A percentile compares a stretch with the other conserved stretches of the same genome.
phyloP scores from a whole-genome alignment of 1,140 invertebrate species.

The Orussus abietinus region DNA sequence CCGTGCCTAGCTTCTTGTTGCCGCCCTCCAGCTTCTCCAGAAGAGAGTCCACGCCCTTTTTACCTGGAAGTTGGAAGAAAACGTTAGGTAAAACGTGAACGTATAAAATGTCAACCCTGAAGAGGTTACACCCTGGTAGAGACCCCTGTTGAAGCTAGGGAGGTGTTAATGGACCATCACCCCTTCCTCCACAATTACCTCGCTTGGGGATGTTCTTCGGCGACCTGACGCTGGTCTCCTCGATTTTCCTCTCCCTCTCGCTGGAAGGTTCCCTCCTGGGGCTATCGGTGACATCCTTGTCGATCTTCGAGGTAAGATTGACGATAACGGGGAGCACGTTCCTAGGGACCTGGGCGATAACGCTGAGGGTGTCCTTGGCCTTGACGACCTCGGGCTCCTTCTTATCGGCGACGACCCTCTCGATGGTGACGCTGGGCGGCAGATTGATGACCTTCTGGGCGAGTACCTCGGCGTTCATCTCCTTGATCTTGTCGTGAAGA shows the following conservation, averaged over 20 bases:
- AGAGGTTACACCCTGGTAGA: too few relatives aligned
- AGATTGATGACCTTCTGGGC: slow-evolving; percentile 45
- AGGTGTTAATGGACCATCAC: too few relatives aligned
- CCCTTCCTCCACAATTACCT: too few relatives aligned
- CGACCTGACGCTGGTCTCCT: slow-evolving; percentile 39
- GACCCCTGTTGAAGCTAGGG: too few relatives aligned
- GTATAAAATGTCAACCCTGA: too few relatives aligned
- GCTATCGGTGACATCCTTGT: slow-evolving; percentile 43
- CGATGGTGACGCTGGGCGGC: slow-evolving; percentile 46
- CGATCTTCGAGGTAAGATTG: slow-evolving; percentile 40
- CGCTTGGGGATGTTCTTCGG: slow-evolving; percentile 42
- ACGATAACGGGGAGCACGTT: slow-evolving; percentile 44
- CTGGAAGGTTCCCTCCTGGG: slow-evolving; percentile 32
- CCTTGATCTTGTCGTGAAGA: slow-evolving; percentile 44
- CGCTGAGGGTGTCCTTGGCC: slow-evolving; percentile 36
- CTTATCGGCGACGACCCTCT: slow-evolving; percentile 42
- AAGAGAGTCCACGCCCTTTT: slow-evolving; percentile 47
- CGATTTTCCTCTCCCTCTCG: slow-evolving; percentile 33
- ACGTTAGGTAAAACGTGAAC: too few relatives aligned
- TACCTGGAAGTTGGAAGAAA: too few relatives aligned
- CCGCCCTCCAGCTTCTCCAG: slow-evolving; percentile 47
- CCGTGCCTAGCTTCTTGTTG: slow-evolving; percentile 39
- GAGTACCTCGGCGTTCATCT: slow-evolving; percentile 39
- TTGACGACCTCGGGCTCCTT: slow-evolving; percentile 30
- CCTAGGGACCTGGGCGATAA: slow-evolving; percentile 40